Percentiles rank a stretch among this genome's conserved stretches.
Conservation (phyloP, 1,140 invertebrate genomes). For the Sycobia sp. region DNA sequence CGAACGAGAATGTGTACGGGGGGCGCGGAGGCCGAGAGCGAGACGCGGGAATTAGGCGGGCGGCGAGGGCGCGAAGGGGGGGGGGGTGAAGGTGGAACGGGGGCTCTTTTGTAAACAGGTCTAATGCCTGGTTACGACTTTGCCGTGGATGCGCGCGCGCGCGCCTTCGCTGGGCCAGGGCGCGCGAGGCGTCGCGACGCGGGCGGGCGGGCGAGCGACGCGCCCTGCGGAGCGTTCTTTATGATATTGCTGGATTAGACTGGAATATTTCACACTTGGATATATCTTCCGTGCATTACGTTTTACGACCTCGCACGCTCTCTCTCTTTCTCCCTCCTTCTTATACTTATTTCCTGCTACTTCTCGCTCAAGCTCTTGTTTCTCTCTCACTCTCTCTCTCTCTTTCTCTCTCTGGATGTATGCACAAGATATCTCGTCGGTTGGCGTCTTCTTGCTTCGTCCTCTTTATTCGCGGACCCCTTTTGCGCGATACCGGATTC, state of each 20-base stretch:
- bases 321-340: constrained; percentile 5
- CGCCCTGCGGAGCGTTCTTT: constrained; percentile 52
- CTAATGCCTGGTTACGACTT: constrained; percentile 61
- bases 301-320: constrained; percentile 50
- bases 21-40: too few relatives aligned
- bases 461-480: constrained; percentile 4
- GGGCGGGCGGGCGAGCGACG: too few relatives aligned
- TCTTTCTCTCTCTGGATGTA: constrained; percentile 6
- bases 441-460: too few relatives aligned
- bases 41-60: too few relatives aligned
- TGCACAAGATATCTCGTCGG: too few relatives aligned
- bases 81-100: constrained; percentile 30
- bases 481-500: constrained; percentile 32
- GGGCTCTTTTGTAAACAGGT: constrained; percentile 59
- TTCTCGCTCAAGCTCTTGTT: background rate
- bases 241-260: constrained; percentile 64
- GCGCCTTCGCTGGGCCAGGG: too few relatives aligned
- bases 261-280: constrained; percentile 62
- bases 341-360: constrained; percentile 8
- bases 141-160: background rate
- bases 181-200: constrained; percentile 9
- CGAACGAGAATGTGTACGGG: too few relatives aligned
- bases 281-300: constrained; percentile 55
- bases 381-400: constrained; percentile 13
- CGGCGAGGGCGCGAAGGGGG: too few relatives aligned